Evolutionary conservation across 2,888 invertebrate species (phyloP).

Genomic region (Agrochola litura): DNA sequence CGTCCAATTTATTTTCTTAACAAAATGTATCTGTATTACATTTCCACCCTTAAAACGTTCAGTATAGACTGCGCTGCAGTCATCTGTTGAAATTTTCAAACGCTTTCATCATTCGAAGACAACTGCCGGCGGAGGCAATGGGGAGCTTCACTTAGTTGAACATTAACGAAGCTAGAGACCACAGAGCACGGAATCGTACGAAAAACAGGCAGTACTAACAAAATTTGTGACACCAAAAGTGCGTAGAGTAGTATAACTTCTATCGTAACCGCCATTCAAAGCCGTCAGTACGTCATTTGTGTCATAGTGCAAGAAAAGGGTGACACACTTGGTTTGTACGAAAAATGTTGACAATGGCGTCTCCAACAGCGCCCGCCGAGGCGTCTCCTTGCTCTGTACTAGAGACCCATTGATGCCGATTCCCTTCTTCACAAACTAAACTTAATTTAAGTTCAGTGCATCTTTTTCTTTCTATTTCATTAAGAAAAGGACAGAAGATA

Average conservation of each 20-base stretch:
- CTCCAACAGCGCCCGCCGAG: neutral
- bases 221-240: neutral
- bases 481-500: no score
- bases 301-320: neutral
- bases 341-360: neutral
- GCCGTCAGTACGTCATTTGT: no score
- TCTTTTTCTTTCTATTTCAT: no score
- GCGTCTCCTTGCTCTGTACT: neutral
- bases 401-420: no score
- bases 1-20: neutral
- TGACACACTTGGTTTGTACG: neutral
- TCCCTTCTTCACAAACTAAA: no score
- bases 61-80: conserved; percentile 25
- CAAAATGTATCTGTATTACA: conserved; percentile 10
- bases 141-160: conserved; percentile 25
- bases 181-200: neutral
- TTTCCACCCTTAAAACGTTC: conserved; percentile 7
- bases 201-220: neutral
- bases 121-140: conserved; percentile 1
- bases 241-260: neutral
- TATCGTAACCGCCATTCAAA: neutral
- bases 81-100: conserved; percentile 49
- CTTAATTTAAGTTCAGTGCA: no score
- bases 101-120: conserved; percentile 26
- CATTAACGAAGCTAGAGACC: conserved; percentile 45